Conservation (phyloP, 1,140 invertebrate genomes). For the Neotoxoptera formosana region DNA sequence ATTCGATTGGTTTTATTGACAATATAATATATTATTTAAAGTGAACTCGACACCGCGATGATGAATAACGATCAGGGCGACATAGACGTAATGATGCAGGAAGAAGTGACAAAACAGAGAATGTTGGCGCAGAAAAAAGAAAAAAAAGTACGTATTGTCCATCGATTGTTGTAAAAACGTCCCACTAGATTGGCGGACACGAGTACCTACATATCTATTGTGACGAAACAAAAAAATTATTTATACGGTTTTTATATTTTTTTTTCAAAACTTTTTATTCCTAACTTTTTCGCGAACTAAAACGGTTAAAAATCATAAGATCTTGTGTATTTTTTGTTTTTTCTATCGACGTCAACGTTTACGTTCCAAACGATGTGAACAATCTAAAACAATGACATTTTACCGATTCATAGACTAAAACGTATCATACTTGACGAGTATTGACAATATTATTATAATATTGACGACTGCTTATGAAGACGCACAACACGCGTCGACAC, state of each 20-base stretch:
- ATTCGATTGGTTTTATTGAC: background rate
- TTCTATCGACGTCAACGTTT: background rate
- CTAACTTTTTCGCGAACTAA: background rate
- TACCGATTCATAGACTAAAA: background rate
- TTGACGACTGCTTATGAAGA: background rate
- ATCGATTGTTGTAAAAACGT: background rate
- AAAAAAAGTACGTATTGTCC: slow-evolving; percentile 14
- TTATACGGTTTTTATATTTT: background rate
- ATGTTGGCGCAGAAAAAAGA: slow-evolving; percentile 2
- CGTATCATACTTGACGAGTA: too few relatives aligned
- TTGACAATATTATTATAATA: too few relatives aligned
- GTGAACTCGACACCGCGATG: slow-evolving; percentile 59
- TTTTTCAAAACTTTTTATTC: background rate
- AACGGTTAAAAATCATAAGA: background rate
- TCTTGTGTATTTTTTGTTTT: background rate
- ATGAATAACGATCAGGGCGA: slow-evolving; percentile 60
- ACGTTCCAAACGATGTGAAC: background rate
- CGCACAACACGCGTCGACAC: background rate
- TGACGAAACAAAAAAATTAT: background rate
- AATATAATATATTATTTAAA: background rate
- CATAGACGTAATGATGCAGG: background rate
- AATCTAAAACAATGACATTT: background rate
- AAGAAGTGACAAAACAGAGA: slow-evolving; percentile 18
- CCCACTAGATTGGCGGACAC: background rate
- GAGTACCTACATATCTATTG: too few relatives aligned